Conservation (phyloP, 2,113 vertebrate genomes). For the Pseudorasbora parva region DNA sequence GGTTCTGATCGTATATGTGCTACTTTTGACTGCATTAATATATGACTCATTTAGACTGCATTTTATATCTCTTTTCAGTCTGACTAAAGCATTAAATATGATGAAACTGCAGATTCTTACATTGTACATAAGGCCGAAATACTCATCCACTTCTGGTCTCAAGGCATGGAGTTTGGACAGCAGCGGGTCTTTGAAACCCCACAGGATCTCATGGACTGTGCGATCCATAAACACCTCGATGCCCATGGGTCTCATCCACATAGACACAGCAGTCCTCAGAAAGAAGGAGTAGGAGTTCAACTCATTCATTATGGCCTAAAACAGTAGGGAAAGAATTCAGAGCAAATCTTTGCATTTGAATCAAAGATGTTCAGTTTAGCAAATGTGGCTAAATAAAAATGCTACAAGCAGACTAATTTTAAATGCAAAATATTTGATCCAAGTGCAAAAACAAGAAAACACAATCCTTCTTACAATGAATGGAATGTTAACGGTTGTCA, state of each 20-base stretch:
- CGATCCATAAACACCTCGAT: constrained; percentile 82
- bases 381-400: not conserved
- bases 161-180: constrained; percentile 78
- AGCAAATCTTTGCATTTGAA: not conserved
- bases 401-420: too few species aligned
- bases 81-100: not conserved
- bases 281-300: constrained; percentile 72
- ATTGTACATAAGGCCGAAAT: constrained; percentile 92
- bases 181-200: constrained; percentile 93
- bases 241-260: constrained; percentile 66
- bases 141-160: constrained; percentile 75
- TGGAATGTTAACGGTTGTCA: constrained; percentile 92
- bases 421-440: not conserved
- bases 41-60: not conserved
- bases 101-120: constrained; percentile 68
- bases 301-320: constrained; percentile 86
- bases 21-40: constrained; percentile 15
- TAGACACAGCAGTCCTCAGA: constrained; percentile 65
- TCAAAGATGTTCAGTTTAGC: not conserved
- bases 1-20: not conserved
- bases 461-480: constrained; percentile 81
- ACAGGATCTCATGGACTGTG: constrained; percentile 86
- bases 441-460: not conserved
- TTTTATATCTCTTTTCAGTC: not conserved
- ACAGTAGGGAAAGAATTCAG: not conserved